A percentile compares a stretch with the other conserved stretches of the same genome.
phyloP scores from a whole-genome alignment of 1,140 invertebrate genomes.

The Sesamia nonagrioides region DNA sequence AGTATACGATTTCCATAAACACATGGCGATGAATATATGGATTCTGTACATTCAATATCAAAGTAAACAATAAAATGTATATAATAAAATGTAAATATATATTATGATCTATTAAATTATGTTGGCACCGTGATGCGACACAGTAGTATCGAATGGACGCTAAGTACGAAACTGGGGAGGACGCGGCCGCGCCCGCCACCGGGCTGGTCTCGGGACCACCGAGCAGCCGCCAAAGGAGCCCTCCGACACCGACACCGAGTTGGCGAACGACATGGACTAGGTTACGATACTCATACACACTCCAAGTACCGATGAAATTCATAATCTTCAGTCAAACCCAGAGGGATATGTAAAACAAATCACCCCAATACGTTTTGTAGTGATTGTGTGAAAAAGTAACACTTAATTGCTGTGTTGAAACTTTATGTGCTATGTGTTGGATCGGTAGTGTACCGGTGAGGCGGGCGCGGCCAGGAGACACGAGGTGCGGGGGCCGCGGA shows the following conservation, averaged over 20 bases:
- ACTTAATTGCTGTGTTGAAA: too few species aligned
- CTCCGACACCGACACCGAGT: not conserved
- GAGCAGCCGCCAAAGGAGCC: not conserved
- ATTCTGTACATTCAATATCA: conserved; percentile 81
- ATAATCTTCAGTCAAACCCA: too few species aligned
- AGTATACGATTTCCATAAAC: conserved; percentile 79
- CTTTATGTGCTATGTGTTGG: too few species aligned
- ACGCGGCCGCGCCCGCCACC: not conserved
- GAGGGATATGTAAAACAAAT: too few species aligned
- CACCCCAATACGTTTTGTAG: too few species aligned
- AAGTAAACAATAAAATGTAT: conserved; percentile 83
- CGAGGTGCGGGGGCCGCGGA: conserved; percentile 63
- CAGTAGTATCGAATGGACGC: conserved; percentile 68
- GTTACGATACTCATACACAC: too few species aligned
- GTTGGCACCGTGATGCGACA: conserved; percentile 76
- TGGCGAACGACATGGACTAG: too few species aligned
- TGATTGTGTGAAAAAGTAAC: too few species aligned
- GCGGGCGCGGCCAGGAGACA: conserved; percentile 19
- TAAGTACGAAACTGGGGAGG: conserved; percentile 50
- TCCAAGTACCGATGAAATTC: too few species aligned
- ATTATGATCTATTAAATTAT: conserved; percentile 69
- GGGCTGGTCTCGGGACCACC: not conserved
- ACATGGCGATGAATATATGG: conserved; percentile 80
- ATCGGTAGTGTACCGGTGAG: too few species aligned
- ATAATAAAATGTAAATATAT: conserved; percentile 83